Evolutionary conservation across 2,797 vertebrate genomes (phyloP).

Genomic region (Enteromius viviparus): DNA sequence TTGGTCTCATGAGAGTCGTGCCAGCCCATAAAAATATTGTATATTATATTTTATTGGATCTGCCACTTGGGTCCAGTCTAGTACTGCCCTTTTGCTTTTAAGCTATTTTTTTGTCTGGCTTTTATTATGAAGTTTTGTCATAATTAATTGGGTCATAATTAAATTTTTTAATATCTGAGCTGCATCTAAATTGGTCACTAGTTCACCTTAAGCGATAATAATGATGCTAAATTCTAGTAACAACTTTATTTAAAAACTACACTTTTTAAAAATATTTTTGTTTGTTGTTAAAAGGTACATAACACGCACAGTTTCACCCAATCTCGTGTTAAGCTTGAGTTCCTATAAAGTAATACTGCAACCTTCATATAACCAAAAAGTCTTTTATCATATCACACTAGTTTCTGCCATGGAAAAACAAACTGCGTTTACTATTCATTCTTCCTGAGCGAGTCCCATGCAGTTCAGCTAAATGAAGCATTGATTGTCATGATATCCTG

Average conservation of each 20-base stretch:
- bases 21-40: background rate
- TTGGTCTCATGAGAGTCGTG: background rate
- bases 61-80: background rate
- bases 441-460: no score
- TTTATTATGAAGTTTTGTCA: background rate
- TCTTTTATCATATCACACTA: no score
- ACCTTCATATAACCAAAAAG: no score
- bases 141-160: background rate
- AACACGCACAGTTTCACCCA: no score
- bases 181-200: background rate
- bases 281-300: background rate
- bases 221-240: background rate
- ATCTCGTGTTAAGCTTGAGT: no score
- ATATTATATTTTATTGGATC: background rate
- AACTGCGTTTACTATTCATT: no score
- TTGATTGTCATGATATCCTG: no score
- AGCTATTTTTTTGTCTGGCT: constrained; percentile 5
- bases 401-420: no score
- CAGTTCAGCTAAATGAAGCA: no score
- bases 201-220: background rate
- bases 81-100: background rate
- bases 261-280: background rate
- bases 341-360: no score
- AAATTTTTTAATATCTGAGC: background rate
- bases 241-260: background rate